These are phyloP conservation scores for Willisornis vidua DNA, from an alignment of 2,113 vertebrate genomes.

Conservation along the genomic window DNA sequence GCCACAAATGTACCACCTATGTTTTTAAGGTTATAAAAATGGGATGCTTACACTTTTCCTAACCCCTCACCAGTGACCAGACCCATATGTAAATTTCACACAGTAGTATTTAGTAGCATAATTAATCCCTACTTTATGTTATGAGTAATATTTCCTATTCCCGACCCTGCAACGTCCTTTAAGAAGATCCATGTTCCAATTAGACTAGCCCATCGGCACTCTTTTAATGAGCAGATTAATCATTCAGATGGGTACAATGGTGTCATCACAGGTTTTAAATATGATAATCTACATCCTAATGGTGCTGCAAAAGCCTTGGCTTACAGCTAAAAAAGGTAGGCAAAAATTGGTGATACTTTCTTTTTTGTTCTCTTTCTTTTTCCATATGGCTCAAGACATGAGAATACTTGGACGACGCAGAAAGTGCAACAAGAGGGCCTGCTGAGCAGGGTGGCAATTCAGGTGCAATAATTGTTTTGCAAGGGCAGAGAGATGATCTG, in stretches of 20 bases:
- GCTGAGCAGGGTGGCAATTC: conserved; percentile 38
- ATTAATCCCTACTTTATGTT: conserved; percentile 88
- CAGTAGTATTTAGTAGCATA: conserved; percentile 87
- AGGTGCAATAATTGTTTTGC: conserved; percentile 48
- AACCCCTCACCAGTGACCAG: conserved; percentile 80
- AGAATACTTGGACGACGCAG: conserved; percentile 58
- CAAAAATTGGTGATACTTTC: conserved; percentile 73
- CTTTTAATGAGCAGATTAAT: conserved; percentile 92
- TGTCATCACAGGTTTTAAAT: conserved; percentile 89
- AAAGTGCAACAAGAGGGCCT: conserved; percentile 30
- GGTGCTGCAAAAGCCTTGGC: conserved; percentile 80
- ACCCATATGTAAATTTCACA: conserved; percentile 86
- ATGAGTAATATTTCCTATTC: conserved; percentile 88
- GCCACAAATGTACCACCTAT: conserved; percentile 52
- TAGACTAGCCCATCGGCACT: conserved; percentile 88
- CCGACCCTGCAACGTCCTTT: conserved; percentile 87
- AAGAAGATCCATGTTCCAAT: conserved; percentile 90
- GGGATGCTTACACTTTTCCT: conserved; percentile 77
- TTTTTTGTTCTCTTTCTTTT: conserved; percentile 66
- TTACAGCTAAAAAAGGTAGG: conserved; percentile 79
- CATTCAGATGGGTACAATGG: conserved; percentile 86
- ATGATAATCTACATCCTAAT: conserved; percentile 87
- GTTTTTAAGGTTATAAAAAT: conserved; percentile 77
- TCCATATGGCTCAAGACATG: conserved; percentile 39
- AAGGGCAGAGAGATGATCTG: conserved; percentile 4